Base-by-base conservation (phyloP, 2,888 invertebrate species). In the Leucophenga montana region DNA sequence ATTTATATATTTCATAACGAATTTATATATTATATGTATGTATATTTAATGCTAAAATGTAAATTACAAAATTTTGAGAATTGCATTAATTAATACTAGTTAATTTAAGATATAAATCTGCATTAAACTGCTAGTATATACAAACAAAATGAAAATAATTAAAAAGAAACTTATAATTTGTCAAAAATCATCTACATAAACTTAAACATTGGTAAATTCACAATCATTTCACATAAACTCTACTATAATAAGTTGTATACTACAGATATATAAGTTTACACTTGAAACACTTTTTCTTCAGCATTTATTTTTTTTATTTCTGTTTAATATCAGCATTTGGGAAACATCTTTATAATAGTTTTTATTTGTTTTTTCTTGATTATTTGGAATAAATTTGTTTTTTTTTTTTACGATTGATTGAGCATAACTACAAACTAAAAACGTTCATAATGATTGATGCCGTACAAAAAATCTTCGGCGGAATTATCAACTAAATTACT, bases 341-440 rank as follows among this genome's bases (percentile, higher is more conserved):
- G 39, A 39, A 39, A 39, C 39, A 39, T 39, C 11, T 39, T 39
- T 39, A 39, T 39, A 39, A 39, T 66, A 27, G 62, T 68, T 53
- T 20, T 68, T 39, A 39, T 33, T 48, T 48, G 4, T 66, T 71
- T 44, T 56, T 14, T 61, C 39, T 68, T 13, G 20, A 39, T 44
- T 22, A 54, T 57, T 56, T 56, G 18, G n/a, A 66, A 33, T 56
- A 22, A 56, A 27, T 56, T 39, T 61, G 64, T 80, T 84, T 83
- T 80, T n/a, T n/a, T n/a, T n/a, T n/a, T n/a, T 79, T 80, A 83
- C 80, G 84, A 81, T 81, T 81, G 81, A 82, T 81, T 81, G 81
- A 39, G 39, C 83, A 84, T 81, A 83, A 74, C 84, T 81, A 81
- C 71, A 69, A 66, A 22, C 61, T 61, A 61, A 61, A 61, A 61